phyloP scores from a whole-genome alignment of 1,140 invertebrate species.

The Aradophagus sp. region DNA sequence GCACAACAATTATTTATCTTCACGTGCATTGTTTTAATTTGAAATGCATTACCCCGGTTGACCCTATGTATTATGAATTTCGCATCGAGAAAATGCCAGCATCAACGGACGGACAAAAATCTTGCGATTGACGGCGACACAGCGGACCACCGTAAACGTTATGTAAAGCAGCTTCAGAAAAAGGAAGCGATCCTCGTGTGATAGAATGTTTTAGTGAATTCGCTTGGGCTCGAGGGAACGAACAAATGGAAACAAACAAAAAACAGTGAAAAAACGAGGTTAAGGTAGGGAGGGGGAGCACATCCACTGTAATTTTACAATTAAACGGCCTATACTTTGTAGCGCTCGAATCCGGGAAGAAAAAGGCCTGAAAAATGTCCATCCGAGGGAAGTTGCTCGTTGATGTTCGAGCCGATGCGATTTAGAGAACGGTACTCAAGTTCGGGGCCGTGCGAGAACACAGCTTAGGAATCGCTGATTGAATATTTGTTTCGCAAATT shows the following conservation, averaged over 20 bases:
- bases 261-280: no score
- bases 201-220: slow-evolving; percentile 11
- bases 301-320: slow-evolving; percentile 28
- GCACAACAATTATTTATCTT: no score
- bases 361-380: slow-evolving; percentile 22
- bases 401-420: slow-evolving; percentile 27
- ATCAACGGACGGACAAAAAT: no score
- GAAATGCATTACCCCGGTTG: no score
- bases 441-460: slow-evolving; percentile 16
- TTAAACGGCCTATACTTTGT: slow-evolving; percentile 32
- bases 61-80: no score
- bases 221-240: neutral
- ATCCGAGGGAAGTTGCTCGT: slow-evolving; percentile 11
- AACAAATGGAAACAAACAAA: neutral
- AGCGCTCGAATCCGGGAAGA: slow-evolving; percentile 9
- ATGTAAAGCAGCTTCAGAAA: no score
- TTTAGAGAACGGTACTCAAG: slow-evolving; percentile 42
- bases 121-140: no score
- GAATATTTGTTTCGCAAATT: slow-evolving; percentile 48
- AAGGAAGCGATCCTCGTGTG: no score
- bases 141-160: no score
- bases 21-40: no score
- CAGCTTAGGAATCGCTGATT: slow-evolving; percentile 17
- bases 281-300: neutral
- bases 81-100: no score